Evolutionary conservation across 1,140 invertebrate species (phyloP).

Genomic region (Tetranychus urticae): DNA sequence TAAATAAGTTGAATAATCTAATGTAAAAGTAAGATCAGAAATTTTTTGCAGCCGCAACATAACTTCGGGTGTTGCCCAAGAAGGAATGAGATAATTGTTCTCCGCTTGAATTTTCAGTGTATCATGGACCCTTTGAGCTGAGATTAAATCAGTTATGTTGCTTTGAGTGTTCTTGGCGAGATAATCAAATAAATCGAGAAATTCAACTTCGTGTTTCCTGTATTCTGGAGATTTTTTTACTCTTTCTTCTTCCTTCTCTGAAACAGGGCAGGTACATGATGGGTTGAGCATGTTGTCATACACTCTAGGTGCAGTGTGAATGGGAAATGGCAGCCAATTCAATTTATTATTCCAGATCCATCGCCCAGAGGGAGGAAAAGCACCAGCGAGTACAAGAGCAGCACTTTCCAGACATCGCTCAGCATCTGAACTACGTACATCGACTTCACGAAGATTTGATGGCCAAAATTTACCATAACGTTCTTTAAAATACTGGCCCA

Average conservation of each 20-base stretch:
- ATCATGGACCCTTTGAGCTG: constrained; percentile 4
- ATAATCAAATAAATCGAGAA: constrained; percentile 1
- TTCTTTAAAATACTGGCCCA: constrained; percentile 3
- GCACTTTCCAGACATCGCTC: constrained; percentile 7
- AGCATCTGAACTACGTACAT: constrained; percentile 5
- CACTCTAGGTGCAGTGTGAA: constrained; percentile 7
- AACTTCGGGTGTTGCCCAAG: background rate
- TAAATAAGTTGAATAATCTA: background rate
- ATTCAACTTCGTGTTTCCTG: background rate
- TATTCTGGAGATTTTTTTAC: background rate
- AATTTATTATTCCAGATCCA: constrained; percentile 8
- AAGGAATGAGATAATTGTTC: constrained; percentile 1
- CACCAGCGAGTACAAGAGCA: constrained; percentile 3
- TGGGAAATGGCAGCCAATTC: constrained; percentile 7
- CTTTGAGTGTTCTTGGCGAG: constrained; percentile 2
- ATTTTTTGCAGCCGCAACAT: background rate
- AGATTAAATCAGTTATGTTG: background rate
- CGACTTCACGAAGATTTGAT: background rate
- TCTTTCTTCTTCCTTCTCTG: background rate
- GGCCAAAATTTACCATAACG: constrained; percentile 5
- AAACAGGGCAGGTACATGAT: background rate
- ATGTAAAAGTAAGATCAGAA: constrained; percentile 3
- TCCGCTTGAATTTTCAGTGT: constrained; percentile 3
- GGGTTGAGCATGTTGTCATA: constrained; percentile 5
- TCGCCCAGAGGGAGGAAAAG: constrained; percentile 4